Conservation (phyloP, 2,113 vertebrate species). For the Laticauda colubrina region DNA sequence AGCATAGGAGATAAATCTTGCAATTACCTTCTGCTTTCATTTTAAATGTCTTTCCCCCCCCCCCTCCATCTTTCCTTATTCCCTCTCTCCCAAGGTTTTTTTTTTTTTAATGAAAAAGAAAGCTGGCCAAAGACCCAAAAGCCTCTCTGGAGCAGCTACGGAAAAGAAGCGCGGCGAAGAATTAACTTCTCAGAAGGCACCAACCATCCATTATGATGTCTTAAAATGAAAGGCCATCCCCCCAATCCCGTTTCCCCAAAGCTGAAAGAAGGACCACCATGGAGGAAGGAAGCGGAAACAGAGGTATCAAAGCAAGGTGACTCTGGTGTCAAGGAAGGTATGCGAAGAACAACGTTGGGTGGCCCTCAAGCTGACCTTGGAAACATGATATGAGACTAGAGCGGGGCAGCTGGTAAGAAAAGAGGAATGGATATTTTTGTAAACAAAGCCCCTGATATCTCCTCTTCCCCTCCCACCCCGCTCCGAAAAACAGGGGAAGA, state of each 20-base stretch:
- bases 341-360: not conserved
- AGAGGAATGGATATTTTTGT: not conserved
- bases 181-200: not conserved
- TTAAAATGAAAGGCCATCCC: not conserved
- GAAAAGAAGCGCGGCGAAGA: not conserved
- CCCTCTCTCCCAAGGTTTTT: too few species aligned
- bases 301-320: not conserved
- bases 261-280: not conserved
- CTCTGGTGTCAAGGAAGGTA: not conserved
- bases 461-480: not conserved
- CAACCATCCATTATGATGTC: not conserved
- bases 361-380: not conserved
- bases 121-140: not conserved
- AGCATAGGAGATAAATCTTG: not conserved
- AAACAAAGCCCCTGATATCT: constrained; percentile 19
- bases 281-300: not conserved
- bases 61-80: not conserved
- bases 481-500: not conserved
- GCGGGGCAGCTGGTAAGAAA: not conserved
- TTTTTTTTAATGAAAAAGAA: not conserved
- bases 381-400: not conserved
- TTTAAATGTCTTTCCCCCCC: rapidly evolving
- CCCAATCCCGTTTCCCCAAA: not conserved
- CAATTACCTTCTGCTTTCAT: not conserved
- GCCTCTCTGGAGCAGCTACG: not conserved